Evolutionary conservation across 2,888 invertebrate genomes (phyloP).

Genomic region (Escarpia spicata): DNA sequence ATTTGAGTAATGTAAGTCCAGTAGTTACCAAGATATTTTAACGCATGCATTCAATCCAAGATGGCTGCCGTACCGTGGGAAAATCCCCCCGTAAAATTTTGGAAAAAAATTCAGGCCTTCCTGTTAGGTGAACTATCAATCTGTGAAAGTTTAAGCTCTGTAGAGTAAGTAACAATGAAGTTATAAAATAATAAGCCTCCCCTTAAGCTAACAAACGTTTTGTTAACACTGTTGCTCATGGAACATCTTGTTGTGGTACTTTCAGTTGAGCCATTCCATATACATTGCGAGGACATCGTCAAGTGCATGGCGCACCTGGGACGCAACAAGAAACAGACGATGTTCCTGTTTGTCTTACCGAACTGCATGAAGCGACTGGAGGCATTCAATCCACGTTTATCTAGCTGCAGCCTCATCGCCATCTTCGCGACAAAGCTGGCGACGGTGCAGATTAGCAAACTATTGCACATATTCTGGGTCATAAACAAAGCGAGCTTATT

Average conservation of each 20-base stretch:
- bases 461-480: constrained; percentile 40
- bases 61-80: no score
- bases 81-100: no score
- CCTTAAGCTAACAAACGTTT: neutral
- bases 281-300: constrained; percentile 35
- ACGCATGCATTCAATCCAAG: no score
- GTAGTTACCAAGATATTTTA: no score
- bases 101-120: no score
- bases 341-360: constrained; percentile 41
- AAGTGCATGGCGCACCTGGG: constrained; percentile 37
- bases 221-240: neutral
- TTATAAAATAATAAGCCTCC: no score
- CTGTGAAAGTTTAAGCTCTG: no score
- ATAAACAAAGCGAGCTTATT: constrained; percentile 39
- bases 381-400: constrained; percentile 8
- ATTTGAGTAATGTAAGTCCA: no score
- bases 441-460: constrained; percentile 31
- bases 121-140: no score
- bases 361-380: constrained; percentile 28
- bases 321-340: constrained; percentile 37
- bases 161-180: no score
- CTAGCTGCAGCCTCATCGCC: constrained; percentile 34
- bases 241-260: neutral
- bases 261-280: constrained; percentile 30
- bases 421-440: constrained; percentile 35